A percentile compares a stretch with the other conserved stretches of the same genome.
phyloP scores from a whole-genome alignment of 2,113 vertebrate species.

The Addax nasomaculatus region DNA sequence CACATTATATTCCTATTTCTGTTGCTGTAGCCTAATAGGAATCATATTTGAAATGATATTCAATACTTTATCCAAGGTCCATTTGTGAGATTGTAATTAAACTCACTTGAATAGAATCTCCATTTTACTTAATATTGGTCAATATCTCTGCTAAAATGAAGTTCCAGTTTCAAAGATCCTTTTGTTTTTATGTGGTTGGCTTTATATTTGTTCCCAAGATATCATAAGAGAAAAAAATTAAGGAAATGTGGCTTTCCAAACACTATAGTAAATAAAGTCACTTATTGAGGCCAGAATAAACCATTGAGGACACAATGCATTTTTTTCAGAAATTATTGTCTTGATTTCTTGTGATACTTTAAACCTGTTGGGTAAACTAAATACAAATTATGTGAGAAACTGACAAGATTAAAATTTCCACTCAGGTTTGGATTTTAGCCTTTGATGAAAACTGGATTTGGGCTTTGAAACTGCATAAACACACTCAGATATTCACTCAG shows the following conservation, averaged over 20 bases:
- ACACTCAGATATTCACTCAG: background rate
- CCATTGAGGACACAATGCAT: background rate
- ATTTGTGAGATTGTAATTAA: conserved; percentile 5
- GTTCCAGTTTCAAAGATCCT: background rate
- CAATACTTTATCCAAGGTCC: background rate
- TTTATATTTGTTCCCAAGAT: background rate
- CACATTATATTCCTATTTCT: background rate
- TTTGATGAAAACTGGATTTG: conserved; percentile 50
- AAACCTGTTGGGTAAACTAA: conserved; percentile 59
- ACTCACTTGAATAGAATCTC: background rate
- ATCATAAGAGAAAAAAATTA: conserved; percentile 23
- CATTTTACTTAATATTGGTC: background rate
- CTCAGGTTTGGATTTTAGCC: background rate
- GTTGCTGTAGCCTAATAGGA: background rate
- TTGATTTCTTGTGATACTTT: conserved; percentile 26
- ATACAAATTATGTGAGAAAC: conserved; percentile 57
- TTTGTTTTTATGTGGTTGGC: background rate
- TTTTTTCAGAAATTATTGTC: conserved; percentile 46
- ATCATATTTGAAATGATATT: background rate
- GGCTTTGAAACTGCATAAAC: background rate
- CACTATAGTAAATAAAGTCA: background rate
- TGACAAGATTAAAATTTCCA: conserved; percentile 44
- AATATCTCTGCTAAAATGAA: background rate
- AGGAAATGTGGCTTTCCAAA: background rate
- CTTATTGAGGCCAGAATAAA: conserved; percentile 35